phyloP scores from a whole-genome alignment of 2,797 vertebrate genomes.

The Euthynnus affinis region DNA sequence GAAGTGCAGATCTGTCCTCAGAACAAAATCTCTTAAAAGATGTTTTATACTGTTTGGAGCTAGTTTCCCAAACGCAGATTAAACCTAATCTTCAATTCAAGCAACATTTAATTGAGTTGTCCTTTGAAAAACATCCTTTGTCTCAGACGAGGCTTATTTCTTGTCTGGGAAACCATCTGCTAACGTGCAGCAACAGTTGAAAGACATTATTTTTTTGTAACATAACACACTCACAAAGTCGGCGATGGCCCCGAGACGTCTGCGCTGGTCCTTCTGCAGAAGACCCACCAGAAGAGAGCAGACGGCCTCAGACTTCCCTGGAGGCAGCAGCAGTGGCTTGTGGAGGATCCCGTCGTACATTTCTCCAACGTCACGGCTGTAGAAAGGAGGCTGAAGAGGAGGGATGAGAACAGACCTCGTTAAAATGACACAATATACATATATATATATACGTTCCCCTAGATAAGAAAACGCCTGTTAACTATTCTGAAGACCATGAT shows the following conservation, averaged over 20 bases:
- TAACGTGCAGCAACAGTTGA: background rate
- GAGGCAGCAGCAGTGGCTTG: slow-evolving; percentile 91
- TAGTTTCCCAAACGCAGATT: background rate
- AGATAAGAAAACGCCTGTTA: background rate
- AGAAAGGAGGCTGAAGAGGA: slow-evolving; percentile 92
- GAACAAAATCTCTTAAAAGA: background rate
- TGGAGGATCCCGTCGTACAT: slow-evolving; percentile 98
- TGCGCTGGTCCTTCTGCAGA: slow-evolving; percentile 95
- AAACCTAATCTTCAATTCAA: background rate
- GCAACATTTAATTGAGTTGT: background rate
- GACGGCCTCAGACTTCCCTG: slow-evolving; percentile 91
- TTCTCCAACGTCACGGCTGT: slow-evolving; percentile 92
- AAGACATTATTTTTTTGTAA: background rate
- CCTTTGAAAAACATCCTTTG: background rate
- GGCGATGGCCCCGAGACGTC: slow-evolving; percentile 92
- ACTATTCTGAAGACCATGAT: background rate
- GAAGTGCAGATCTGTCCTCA: slow-evolving; percentile 1
- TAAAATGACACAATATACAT: background rate
- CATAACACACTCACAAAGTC: slow-evolving; percentile 91
- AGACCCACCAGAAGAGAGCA: slow-evolving; percentile 92
- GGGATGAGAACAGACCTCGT: background rate
- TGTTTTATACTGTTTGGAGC: background rate
- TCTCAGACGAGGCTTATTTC: slow-evolving; percentile 16
- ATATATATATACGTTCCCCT: background rate
- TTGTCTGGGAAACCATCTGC: slow-evolving; percentile 24